Base-by-base conservation (phyloP, 1,140 invertebrate genomes). In the Heterodera carotae region DNA sequence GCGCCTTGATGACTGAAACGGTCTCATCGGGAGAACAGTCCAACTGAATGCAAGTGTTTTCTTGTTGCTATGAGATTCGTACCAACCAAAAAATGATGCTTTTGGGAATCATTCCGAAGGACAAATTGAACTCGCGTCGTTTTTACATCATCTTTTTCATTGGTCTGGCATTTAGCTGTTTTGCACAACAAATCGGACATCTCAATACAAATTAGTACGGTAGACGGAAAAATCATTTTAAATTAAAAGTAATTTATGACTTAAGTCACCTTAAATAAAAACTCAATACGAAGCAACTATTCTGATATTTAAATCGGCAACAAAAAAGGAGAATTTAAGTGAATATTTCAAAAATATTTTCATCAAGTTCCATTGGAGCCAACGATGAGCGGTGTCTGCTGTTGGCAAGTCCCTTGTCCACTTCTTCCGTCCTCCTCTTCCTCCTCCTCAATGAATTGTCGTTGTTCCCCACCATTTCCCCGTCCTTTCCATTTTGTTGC, bases 271-370 rank as follows among this genome's bases (percentile, higher is more conserved):
- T 56, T 18, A 56, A 56, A 22, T 56, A 22, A 15, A 22, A 0
- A 43, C 7, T 5, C 39, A 43, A 43, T 43, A 2, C 39, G 15
- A 22, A 4, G 22, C 0, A 66, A 31, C 3, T 66, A 31, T 27
- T 29, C 22, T 15, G 25, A 4, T 15, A 66, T 27, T 31, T 33
- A 18, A 0, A n/a, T 66, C 2, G 31, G 31, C 62, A 66, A 66
- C 29, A 66, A 22, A 31, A 62, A 43, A n/a, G 43, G 10, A 64
- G 36, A 34, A 33, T 18, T 78, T 39, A 31, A 18, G 48, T 59
- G 34, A 82, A 67, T 25, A 79, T 34, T 36, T 79, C n/a, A 15
- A 60, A 15, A 31, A 82, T 22, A 53, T 36, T 33, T 22, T 25
- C 60, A 31, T 77, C 15, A 18, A 34, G 5, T 67, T 82, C 64